Evolutionary conservation across 2,797 vertebrate species (phyloP), one percentile per base, ranked within the genome.

Genomic region (Hypotaenidia okinawae): DNA sequence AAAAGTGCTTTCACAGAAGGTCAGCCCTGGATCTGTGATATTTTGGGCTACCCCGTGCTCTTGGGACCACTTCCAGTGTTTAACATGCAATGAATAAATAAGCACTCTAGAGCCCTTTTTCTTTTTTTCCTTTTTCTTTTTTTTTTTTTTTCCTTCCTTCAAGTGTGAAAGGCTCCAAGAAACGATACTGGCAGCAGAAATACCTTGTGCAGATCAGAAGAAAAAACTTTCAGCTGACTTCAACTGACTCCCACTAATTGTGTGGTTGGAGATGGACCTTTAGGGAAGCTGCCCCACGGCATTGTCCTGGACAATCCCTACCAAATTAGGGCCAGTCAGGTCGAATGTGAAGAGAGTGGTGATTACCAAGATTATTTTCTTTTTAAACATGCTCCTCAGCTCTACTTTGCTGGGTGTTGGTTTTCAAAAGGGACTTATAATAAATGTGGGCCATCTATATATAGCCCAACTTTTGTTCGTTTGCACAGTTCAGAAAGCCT

Each of bases 401-500:
- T 92, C 35, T 91, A 45, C 16, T 97, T 90, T 95, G 70, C 91
- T 96, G 96, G 87, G 91, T 94, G 95, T 87, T 97, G 94, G 94
- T 93, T 97, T 97, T 96, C 94, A 94, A 89, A 93, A 92, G 77
- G 91, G 76, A 85, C 90, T 95, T 96, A 94, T 95, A 94, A 96
- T 93, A 95, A 91, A 39, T 35, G 76, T 90, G 68, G n/a, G 72
- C 39, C 68, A 82, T 78, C 94, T 95, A 87, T 94, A 96, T 90
- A 87, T 93, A 95, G 95, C 78, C 77, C 69, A 79, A 86, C 94
- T 95, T 82, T 89, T 95, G 59, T 90, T 94, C 41, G 1, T 91
- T 93, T 73, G 86, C 83, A 84, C 84, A 94, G 96, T 97, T 95
- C 80, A 78, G 96, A 96, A 95, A 97, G 95, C 96, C 97, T 95